phyloP scores from a whole-genome alignment of 2,797 vertebrate genomes.

The Chanos chanos region DNA sequence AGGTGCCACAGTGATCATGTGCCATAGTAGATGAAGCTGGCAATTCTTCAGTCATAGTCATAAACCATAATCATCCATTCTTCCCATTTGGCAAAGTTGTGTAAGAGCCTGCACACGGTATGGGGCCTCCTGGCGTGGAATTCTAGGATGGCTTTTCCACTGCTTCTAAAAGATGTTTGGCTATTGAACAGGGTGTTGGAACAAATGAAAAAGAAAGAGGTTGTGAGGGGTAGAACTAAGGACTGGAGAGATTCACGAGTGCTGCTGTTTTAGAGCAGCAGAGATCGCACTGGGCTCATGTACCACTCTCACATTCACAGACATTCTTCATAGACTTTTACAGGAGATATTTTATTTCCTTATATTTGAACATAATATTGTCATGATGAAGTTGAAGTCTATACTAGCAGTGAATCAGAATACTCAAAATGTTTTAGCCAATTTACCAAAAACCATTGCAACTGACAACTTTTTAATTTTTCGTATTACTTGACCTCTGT shows the following conservation, averaged over 20 bases:
- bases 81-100: conserved; percentile 5
- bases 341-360: conserved; percentile 5
- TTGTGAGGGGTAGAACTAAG: not conserved
- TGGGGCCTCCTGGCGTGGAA: not conserved
- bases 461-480: no score
- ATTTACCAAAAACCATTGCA: no score
- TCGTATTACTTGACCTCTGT: no score
- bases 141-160: not conserved
- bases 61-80: conserved; percentile 9
- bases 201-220: not conserved
- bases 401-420: not conserved
- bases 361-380: conserved; percentile 8
- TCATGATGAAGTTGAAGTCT: conserved; percentile 16
- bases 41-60: conserved; percentile 27
- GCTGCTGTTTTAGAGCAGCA: not conserved
- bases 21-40: conserved; percentile 15
- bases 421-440: not conserved
- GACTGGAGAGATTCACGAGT: not conserved
- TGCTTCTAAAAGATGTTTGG: not conserved
- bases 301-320: conserved; percentile 15
- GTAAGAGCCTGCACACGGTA: conserved; percentile 10
- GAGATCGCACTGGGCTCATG: conserved; percentile 7
- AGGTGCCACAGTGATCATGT: conserved; percentile 9
- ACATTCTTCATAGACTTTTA: conserved; percentile 14
- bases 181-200: not conserved